Evolutionary conservation across 1,140 invertebrate species (phyloP), one percentile per base, ranked within the genome.

Genomic region (Caenorhabditis brenneri): DNA sequence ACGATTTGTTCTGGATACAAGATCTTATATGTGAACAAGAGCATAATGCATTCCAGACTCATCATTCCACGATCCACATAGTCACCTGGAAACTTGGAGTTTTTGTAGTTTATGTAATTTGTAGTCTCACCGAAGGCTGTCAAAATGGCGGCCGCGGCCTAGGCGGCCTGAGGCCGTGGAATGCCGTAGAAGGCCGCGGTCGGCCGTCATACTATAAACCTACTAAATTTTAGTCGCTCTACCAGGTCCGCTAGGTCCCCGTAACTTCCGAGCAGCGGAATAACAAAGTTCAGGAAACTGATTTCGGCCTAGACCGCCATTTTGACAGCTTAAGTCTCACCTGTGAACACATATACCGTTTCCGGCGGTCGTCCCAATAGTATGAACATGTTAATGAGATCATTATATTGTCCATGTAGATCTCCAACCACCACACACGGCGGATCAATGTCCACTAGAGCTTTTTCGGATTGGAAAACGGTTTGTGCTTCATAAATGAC

Each of bases 1-100:
- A 93, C 93, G 88, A 94, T 93, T 88, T 93, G 93, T 88, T 94
- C 93, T 31, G 93, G 93, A 89, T 93, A 93, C 85, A 92, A 92
- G 51, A 91, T 91, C 79, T 90, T 91, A 84, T 86, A 87, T 79
- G 83, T 83, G 85, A 87, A 80, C 0, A 88, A 65, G n/a, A 88
- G 81, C 42, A 87, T 82, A 12, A 88, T 81, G 24, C 65, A 74
- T 93, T 93, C 93, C 31, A 93, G 15, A 42, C 65, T 74, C 65
- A 74, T 74, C 65, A 74, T 74, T 42, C 65, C 65, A 27, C 65
- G 65, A 74, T 74, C 65, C 16, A 74, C 65, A 9, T 74, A 74
- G 36, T 74, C 65, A 12, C 65, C 65, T 1, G 65, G 33, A 33
- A 65, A 65, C 2, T n/a, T n/a, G n/a, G n/a, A n/a, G n/a, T n/a